Evolutionary conservation across 1,140 invertebrate genomes (phyloP).

Genomic region (Apis florea): DNA sequence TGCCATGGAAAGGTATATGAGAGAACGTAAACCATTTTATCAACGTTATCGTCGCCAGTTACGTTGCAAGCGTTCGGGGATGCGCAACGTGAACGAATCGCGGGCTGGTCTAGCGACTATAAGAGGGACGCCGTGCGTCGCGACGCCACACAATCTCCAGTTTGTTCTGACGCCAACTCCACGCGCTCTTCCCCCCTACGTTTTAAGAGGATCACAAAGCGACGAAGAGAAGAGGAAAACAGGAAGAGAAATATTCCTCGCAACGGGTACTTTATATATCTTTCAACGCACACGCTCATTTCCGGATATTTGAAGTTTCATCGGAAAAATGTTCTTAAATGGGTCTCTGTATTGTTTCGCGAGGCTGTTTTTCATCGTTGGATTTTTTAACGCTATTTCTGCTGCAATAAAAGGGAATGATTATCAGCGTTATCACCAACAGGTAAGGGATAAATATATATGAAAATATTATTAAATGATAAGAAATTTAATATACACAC

Average conservation of each 20-base stretch:
- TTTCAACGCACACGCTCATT: too few relatives aligned
- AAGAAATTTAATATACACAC: too few relatives aligned
- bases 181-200: slow-evolving; percentile 20
- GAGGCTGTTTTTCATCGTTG: slow-evolving; percentile 21
- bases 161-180: slow-evolving; percentile 32
- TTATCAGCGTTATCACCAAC: slow-evolving; percentile 55
- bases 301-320: neutral
- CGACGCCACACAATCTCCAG: slow-evolving; percentile 71
- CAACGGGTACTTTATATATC: neutral
- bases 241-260: neutral
- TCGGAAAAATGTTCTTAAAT: neutral
- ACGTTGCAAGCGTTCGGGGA: slow-evolving; percentile 62
- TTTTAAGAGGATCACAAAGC: neutral
- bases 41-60: slow-evolving; percentile 31
- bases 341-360: neutral
- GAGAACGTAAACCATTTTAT: slow-evolving; percentile 22
- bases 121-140: slow-evolving; percentile 74
- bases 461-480: too few relatives aligned
- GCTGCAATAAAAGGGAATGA: slow-evolving; percentile 45
- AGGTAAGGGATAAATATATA: slow-evolving; percentile 36
- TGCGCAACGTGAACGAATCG: slow-evolving; percentile 71
- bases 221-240: neutral
- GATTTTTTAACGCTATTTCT: slow-evolving; percentile 11
- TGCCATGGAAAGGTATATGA: neutral
- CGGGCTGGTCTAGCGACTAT: slow-evolving; percentile 64